Base-by-base conservation (phyloP, 2,113 vertebrate genomes). In the Tor tambroides region DNA sequence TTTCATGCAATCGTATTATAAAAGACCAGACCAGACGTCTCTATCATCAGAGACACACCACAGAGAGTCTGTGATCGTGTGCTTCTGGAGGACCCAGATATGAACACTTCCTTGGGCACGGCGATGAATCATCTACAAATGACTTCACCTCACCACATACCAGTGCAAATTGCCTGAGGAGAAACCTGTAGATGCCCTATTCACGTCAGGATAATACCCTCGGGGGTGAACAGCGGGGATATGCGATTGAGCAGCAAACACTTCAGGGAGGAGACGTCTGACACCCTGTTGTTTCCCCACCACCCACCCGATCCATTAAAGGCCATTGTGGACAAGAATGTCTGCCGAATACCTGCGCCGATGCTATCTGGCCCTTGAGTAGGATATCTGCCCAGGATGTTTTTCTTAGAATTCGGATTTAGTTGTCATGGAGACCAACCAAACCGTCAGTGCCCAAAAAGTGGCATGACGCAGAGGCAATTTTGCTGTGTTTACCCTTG, bases 401-500 rank as follows among this genome's bases (percentile, higher is more conserved):
- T 74, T 83, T 56, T 79, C 75, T 56, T 26, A 59, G 56, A 71
- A 82, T 87, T 71, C 76, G 84, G 74, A 61, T 72, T 63, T 56
- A 54, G 88, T 91, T 85, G 87, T 85, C 88, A 87, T 43, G 61
- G 90, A 85, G 82, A 89, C 89, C 67, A 69, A 61, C 80, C 80
- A 90, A 88, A 54, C 76, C 75, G 26, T 88, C 82, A 88, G 9
- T 82, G 59, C 82, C 78, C 85, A 83, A 83, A 88, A 77, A 83
- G 21, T 85, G 86, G 35, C 49, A 51, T 72, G 83, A 89, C n/a
- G 61, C 83, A 83, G 35, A 83, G 9, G 59, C 86, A 83, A 78
- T 89, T 87, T 69, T 83, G 46, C n/a, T 43, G 54, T 56, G 81
- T 83, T 83, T 83, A 83, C 81, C 43, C 43, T 51, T 30, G 17